A percentile compares a stretch with the other conserved stretches of the same genome.
Conservation (phyloP, 2,888 invertebrate genomes). For the Merodon equestris region DNA sequence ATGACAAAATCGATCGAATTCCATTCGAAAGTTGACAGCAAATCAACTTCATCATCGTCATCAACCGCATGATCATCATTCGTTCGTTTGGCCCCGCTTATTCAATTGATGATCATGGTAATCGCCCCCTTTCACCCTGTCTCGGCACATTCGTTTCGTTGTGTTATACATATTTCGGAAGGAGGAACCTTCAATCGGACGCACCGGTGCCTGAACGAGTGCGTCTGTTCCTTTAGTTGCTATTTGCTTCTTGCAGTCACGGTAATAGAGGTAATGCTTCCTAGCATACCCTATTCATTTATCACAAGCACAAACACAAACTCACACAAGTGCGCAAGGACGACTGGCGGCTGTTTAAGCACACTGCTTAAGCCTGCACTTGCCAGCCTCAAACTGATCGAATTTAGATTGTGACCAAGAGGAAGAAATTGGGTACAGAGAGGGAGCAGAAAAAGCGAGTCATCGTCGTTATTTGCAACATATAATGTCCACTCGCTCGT, state of each 20-base stretch:
- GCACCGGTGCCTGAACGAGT: conserved; percentile 56
- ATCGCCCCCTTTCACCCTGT: too few relatives aligned
- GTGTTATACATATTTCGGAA: conserved; percentile 39
- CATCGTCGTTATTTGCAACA: too few relatives aligned
- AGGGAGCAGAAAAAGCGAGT: conserved; percentile 11
- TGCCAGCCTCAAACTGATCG: conserved; percentile 66
- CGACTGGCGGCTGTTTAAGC: conserved; percentile 38
- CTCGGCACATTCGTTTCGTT: too few relatives aligned
- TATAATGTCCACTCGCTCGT: conserved; percentile 65
- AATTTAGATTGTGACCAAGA: conserved; percentile 62
- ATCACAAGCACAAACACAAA: too few relatives aligned
- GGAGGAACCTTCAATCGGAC: conserved; percentile 43
- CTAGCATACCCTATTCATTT: conserved; percentile 49
- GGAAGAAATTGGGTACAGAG: conserved; percentile 15
- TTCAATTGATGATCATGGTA: too few relatives aligned
- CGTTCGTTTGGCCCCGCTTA: too few relatives aligned
- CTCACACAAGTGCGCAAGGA: conserved; percentile 52
- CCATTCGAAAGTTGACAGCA: conserved; percentile 68
- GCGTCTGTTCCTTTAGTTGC: conserved; percentile 37
- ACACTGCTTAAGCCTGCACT: conserved; percentile 27
- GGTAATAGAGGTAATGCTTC: conserved; percentile 51
- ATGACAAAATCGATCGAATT: conserved; percentile 67
- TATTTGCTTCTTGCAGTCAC: conserved; percentile 45
- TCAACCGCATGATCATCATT: conserved; percentile 37
- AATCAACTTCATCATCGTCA: conserved; percentile 65